phyloP scores from a whole-genome alignment of 2,797 vertebrate species.

The Lacerta viridis region DNA sequence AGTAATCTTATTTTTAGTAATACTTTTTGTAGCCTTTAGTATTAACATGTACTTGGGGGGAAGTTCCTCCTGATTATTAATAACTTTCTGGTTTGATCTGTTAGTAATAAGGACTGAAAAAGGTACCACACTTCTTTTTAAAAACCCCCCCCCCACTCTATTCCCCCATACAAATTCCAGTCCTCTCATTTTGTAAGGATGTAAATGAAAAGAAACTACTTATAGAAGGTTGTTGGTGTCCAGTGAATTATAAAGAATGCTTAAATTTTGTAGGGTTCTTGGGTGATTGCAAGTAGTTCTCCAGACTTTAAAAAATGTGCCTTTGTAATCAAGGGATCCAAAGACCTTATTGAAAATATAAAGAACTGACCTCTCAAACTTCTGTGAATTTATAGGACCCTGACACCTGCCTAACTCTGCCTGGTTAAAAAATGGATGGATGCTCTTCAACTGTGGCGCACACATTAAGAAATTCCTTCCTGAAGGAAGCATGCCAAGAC shows the following conservation, averaged over 20 bases:
- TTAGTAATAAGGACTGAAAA: slow-evolving; percentile 55
- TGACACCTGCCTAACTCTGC: background rate
- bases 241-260: background rate
- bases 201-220: slow-evolving; percentile 32
- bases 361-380: too few species aligned
- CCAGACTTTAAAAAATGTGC: background rate
- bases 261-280: background rate
- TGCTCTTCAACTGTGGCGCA: background rate
- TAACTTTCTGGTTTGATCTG: slow-evolving; percentile 63
- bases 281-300: rapidly evolving
- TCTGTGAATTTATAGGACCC: too few species aligned
- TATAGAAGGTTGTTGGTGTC: slow-evolving; percentile 27
- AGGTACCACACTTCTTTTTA: slow-evolving; percentile 37
- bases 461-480: too few species aligned
- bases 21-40: slow-evolving; percentile 60
- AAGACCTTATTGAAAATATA: background rate
- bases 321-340: background rate
- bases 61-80: slow-evolving; percentile 67
- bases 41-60: slow-evolving; percentile 64
- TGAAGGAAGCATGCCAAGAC: background rate
- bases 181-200: slow-evolving; percentile 46
- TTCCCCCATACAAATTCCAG: slow-evolving; percentile 58
- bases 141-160: slow-evolving; percentile 31
- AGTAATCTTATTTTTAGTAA: slow-evolving; percentile 59
- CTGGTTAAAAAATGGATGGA: background rate